Base-by-base conservation (phyloP, 2,888 invertebrate species). In the Tubulanus polymorphus region DNA sequence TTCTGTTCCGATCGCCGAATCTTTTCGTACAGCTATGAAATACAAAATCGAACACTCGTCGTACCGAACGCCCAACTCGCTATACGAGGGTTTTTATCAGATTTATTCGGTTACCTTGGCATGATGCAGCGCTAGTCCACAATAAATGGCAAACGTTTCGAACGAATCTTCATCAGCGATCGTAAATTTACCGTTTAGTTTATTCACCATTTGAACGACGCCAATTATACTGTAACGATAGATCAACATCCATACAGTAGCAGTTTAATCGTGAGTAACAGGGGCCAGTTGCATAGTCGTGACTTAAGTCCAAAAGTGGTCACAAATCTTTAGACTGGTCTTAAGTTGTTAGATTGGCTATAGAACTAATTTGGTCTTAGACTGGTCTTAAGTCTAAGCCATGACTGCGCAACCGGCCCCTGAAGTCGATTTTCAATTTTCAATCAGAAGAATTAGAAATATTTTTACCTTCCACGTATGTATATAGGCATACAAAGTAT, bases 401-500 rank as follows among this genome's bases (percentile, higher is more conserved):
- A n/a, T n/a, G n/a, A n/a, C n/a, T n/a, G n/a, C n/a, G n/a, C n/a
- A n/a, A n/a, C n/a, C n/a, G n/a, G n/a, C n/a, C 35, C n/a, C n/a
- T 32, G 35, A 12, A 32, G 35, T 10, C 35, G n/a, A 32, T 32
- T 32, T 32, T n/a, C 35, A 10, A 32, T 32, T 32, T 32, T 32
- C 3, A 32, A 35, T 12, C 15, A 15, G 28, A 59, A 37, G 3
- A 18, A 56, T 23, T 29, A 48, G 6, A 30, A 37, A 37, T 29
- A 28, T 2, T 50, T 71, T 70, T 67, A 82, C 82, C 83, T 84
- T 32, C 87, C 87, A 56, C 89, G 81, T 20, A 89, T 89, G 76
- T 87, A 89, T 41, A 92, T 88, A 0, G 91, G 92, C 91, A 91
- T 91, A 76, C 91, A 91, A 0, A 91, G 83, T 41, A 91, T 90